phyloP scores from a whole-genome alignment of 1,140 invertebrate genomes.

The Apis laboriosa region DNA sequence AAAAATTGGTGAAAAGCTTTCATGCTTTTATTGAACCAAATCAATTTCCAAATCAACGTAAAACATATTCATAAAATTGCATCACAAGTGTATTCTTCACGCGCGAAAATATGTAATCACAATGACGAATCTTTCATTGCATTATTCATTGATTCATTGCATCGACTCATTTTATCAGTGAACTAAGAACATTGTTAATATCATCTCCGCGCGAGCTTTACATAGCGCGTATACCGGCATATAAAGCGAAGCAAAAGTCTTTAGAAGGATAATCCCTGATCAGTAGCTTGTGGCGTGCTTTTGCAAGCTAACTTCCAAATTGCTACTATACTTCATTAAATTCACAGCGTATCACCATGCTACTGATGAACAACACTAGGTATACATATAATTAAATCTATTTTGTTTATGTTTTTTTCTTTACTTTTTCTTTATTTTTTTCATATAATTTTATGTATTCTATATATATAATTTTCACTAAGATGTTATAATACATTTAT shows the following conservation, averaged over 20 bases:
- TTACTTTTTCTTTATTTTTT: constrained; percentile 5
- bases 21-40: background rate
- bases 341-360: constrained; percentile 54
- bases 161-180: background rate
- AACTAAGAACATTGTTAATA: background rate
- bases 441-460: background rate
- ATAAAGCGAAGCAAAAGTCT: background rate
- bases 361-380: constrained; percentile 41
- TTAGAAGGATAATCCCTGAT: constrained; percentile 26
- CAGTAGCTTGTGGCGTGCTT: constrained; percentile 16
- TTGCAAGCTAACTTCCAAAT: constrained; percentile 57
- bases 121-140: constrained; percentile 5
- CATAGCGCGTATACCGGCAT: background rate
- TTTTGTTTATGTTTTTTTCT: background rate
- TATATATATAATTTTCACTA: too few relatives aligned
- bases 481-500: too few relatives aligned
- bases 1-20: background rate
- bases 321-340: constrained; percentile 67
- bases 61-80: constrained; percentile 1
- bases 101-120: background rate
- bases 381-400: constrained; percentile 39
- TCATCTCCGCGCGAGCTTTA: background rate
- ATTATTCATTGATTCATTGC: background rate
- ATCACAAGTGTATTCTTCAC: background rate
- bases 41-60: background rate